These are phyloP conservation scores for Epinephelus cyanopodus DNA, from an alignment of 2,113 vertebrate species.

Conservation along the genomic window DNA sequence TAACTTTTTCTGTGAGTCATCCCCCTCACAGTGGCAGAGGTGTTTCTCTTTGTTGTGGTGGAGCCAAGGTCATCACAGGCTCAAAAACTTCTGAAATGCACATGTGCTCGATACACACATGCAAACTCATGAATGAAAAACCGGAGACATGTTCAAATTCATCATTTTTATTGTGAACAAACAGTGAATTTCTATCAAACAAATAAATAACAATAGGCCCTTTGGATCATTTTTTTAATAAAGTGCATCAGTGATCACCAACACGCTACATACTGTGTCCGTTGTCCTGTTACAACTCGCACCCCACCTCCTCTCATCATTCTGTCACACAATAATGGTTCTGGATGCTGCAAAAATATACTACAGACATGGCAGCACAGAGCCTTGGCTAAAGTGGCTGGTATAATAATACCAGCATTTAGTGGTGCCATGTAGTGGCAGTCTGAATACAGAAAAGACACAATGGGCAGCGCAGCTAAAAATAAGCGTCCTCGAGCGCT, in stretches of 20 bases:
- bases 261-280: slow-evolving; percentile 63
- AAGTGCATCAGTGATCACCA: slow-evolving; percentile 79
- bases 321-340: slow-evolving; percentile 42
- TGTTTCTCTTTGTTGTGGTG: background rate
- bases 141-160: slow-evolving; percentile 29
- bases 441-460: slow-evolving; percentile 45
- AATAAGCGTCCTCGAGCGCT: slow-evolving; percentile 69
- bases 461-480: slow-evolving; percentile 60
- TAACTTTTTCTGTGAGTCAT: slow-evolving; percentile 32
- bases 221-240: slow-evolving; percentile 68
- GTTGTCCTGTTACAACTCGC: slow-evolving; percentile 16
- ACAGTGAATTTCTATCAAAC: slow-evolving; percentile 58
- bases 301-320: background rate
- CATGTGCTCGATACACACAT: background rate
- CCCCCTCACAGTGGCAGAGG: background rate
- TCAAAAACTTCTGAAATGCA: background rate
- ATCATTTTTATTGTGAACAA: slow-evolving; percentile 76
- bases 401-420: slow-evolving; percentile 37
- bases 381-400: slow-evolving; percentile 50
- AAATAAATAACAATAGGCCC: slow-evolving; percentile 79
- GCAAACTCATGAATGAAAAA: background rate
- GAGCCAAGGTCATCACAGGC: background rate
- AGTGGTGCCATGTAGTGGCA: slow-evolving; percentile 18
- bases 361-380: slow-evolving; percentile 40
- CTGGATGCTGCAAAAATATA: slow-evolving; percentile 40